Percentiles rank a stretch among this genome's conserved stretches.
Evolutionary conservation across 2,113 vertebrate genomes (phyloP).

Genomic region (Numida meleagris): DNA sequence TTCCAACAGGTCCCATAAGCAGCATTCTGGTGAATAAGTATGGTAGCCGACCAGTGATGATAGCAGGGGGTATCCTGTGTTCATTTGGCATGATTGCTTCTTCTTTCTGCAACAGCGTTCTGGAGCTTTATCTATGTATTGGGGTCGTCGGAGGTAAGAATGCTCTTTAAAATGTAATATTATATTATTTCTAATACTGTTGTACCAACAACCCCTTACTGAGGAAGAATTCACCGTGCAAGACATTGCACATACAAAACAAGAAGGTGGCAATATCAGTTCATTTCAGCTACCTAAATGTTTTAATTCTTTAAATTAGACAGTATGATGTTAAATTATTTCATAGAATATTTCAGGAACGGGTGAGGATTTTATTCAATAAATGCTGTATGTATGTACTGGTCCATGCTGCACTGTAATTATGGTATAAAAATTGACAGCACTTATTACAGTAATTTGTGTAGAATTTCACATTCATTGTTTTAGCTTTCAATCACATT

Average conservation of each 20-base stretch:
- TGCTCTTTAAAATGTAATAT: not conserved
- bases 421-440: conserved; percentile 38
- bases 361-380: conserved; percentile 31
- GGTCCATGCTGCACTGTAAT: conserved; percentile 4
- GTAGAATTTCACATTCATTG: not conserved
- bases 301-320: conserved; percentile 11
- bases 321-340: conserved; percentile 1
- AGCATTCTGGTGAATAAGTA: conserved; percentile 95
- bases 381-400: conserved; percentile 5
- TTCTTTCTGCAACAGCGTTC: conserved; percentile 87
- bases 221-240: not conserved
- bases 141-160: conserved; percentile 92
- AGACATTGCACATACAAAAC: not conserved
- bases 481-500: conserved; percentile 25
- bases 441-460: conserved; percentile 33
- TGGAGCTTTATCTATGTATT: conserved; percentile 91
- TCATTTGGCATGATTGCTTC: conserved; percentile 89
- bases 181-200: not conserved
- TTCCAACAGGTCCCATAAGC: conserved; percentile 89
- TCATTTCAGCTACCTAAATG: not conserved
- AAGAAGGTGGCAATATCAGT: not conserved
- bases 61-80: conserved; percentile 88
- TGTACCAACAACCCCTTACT: not conserved
- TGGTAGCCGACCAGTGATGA: conserved; percentile 92
- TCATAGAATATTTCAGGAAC: not conserved